Conservation (phyloP, 1,140 invertebrate genomes). For the Drosophila asahinai region DNA sequence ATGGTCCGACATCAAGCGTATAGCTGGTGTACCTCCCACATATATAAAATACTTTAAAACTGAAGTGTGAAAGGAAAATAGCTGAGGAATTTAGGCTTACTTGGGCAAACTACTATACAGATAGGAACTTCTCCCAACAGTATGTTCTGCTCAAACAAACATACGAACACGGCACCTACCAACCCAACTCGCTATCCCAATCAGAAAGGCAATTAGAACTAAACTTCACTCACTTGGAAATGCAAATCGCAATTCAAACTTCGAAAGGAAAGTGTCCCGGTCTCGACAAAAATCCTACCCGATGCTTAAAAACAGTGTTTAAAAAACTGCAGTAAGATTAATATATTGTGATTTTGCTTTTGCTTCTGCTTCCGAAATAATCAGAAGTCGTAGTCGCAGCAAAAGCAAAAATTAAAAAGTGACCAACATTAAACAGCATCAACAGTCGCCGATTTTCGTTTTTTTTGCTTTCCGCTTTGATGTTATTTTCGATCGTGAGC, state of each 20-base stretch:
- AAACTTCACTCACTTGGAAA: background rate
- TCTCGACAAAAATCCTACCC: background rate
- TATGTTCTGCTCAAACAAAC: background rate
- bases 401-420: too few species aligned
- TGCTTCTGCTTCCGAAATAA: too few species aligned
- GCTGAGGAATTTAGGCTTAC: background rate
- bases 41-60: background rate
- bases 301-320: too few species aligned
- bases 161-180: background rate
- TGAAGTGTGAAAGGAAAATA: background rate
- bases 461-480: too few species aligned
- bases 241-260: background rate
- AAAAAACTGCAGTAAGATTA: too few species aligned
- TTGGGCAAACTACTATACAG: background rate
- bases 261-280: background rate
- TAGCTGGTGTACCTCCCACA: slow-evolving; percentile 3
- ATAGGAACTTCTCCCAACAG: background rate
- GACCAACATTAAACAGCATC: too few species aligned
- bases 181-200: background rate
- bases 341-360: too few species aligned
- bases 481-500: too few species aligned
- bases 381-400: too few species aligned
- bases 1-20: background rate
- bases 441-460: too few species aligned
- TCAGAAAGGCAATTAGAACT: background rate